phyloP scores from a whole-genome alignment of 2,797 vertebrate species.

The Pelodytes ibericus region DNA sequence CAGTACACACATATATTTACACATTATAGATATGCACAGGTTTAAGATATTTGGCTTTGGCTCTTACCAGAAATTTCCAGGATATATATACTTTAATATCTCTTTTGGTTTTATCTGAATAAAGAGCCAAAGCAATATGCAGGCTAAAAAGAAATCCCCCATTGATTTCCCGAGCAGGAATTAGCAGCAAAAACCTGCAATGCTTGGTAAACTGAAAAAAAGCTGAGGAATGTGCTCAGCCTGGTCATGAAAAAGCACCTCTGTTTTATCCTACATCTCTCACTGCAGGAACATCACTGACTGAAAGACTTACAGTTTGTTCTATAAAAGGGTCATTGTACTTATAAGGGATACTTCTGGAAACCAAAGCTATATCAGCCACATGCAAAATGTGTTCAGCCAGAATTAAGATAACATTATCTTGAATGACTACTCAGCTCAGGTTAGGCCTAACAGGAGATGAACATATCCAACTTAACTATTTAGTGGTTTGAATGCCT shows the following conservation, averaged over 20 bases:
- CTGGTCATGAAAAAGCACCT: conserved; percentile 53
- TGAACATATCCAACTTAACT: neutral
- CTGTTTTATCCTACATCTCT: conserved; percentile 45
- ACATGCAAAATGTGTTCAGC: conserved; percentile 44
- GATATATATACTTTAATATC: neutral
- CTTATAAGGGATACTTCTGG: conserved; percentile 49
- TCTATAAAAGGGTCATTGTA: conserved; percentile 57
- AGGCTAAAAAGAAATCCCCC: neutral
- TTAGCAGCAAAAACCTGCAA: conserved; percentile 25
- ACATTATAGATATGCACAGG: no score
- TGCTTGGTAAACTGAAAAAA: conserved; percentile 22
- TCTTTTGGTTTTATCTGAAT: neutral
- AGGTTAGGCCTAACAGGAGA: conserved; percentile 1
- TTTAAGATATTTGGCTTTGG: neutral
- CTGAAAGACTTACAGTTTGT: conserved; percentile 51
- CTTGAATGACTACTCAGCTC: conserved; percentile 37
- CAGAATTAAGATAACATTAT: conserved; percentile 53
- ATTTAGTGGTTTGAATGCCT: neutral
- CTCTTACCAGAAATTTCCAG: neutral
- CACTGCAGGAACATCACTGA: conserved; percentile 43
- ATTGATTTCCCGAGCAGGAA: conserved; percentile 17
- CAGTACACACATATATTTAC: no score
- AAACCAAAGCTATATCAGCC: conserved; percentile 49
- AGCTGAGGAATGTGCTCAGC: conserved; percentile 44
- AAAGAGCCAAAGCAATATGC: neutral